These are phyloP conservation scores for Myiagra hebetior DNA, from an alignment of 2,113 vertebrate species.

Conservation along the genomic window DNA sequence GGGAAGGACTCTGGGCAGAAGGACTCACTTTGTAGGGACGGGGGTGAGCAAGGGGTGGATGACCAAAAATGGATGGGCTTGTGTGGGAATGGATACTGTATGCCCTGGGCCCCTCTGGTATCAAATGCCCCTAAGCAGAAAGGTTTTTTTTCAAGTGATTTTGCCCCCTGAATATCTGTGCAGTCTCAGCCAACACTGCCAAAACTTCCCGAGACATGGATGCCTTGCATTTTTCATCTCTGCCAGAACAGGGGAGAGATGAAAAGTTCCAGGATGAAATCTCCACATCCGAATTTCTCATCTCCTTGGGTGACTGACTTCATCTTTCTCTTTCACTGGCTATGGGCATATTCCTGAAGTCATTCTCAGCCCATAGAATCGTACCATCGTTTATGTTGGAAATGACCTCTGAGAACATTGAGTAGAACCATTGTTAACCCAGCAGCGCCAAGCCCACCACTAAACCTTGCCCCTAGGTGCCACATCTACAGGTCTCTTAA, in stretches of 20 bases:
- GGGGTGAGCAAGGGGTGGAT: neutral
- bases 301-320: neutral
- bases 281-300: neutral
- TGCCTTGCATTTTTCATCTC: neutral
- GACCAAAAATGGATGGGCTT: neutral
- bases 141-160: neutral
- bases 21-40: neutral
- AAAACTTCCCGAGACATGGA: neutral
- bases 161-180: neutral
- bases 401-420: neutral
- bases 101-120: fast-evolving
- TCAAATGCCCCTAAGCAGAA: neutral
- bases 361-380: neutral
- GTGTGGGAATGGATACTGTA: neutral
- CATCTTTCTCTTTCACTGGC: neutral
- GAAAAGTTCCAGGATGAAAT: neutral
- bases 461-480: neutral
- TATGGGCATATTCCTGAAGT: neutral
- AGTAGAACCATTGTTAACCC: neutral
- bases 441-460: neutral
- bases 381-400: neutral
- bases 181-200: neutral
- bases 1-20: neutral
- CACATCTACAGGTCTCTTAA: fast-evolving
- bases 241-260: neutral